Evolutionary conservation across 2,113 vertebrate genomes (phyloP).

Genomic region (Hippocampus mohnikei): DNA sequence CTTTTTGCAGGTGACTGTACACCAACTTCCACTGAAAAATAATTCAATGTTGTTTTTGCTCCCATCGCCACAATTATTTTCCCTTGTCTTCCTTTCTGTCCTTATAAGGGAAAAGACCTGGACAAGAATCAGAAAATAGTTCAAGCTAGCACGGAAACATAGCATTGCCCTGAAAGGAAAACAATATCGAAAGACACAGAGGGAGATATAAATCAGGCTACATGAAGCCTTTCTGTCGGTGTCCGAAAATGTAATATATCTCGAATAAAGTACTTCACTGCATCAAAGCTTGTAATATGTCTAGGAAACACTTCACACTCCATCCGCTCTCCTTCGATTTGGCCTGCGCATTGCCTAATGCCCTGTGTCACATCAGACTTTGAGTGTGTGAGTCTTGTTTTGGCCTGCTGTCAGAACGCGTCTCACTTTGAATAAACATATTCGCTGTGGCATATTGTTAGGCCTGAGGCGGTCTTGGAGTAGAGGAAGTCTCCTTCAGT

Average conservation of each 20-base stretch:
- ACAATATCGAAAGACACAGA: background rate
- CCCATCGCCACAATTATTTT: too few species aligned
- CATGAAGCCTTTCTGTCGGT: slow-evolving; percentile 11
- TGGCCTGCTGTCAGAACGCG: slow-evolving; percentile 67
- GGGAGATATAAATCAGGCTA: slow-evolving; percentile 15
- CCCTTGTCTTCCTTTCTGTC: background rate
- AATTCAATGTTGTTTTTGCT: background rate
- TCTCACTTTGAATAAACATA: slow-evolving; percentile 59
- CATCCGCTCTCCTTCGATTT: slow-evolving; percentile 32
- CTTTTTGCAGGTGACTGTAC: too few species aligned
- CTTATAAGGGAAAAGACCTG: background rate
- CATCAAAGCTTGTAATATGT: slow-evolving; percentile 30
- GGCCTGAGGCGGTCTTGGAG: slow-evolving; percentile 50
- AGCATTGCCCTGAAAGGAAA: slow-evolving; percentile 6
- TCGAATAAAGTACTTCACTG: slow-evolving; percentile 17
- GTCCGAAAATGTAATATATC: slow-evolving; percentile 28
- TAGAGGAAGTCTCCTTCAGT: slow-evolving; percentile 63
- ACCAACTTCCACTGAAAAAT: too few species aligned
- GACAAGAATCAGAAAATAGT: background rate
- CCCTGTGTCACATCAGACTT: slow-evolving; percentile 60
- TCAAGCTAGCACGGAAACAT: slow-evolving; percentile 33
- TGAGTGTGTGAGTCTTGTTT: slow-evolving; percentile 64
- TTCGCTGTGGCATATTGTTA: slow-evolving; percentile 64
- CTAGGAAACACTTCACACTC: slow-evolving; percentile 38
- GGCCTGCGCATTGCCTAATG: slow-evolving; percentile 46